A percentile compares a stretch with the other conserved stretches of the same genome.
phyloP scores from a whole-genome alignment of 2,113 vertebrate genomes.

The Oreochromis spilurus region DNA sequence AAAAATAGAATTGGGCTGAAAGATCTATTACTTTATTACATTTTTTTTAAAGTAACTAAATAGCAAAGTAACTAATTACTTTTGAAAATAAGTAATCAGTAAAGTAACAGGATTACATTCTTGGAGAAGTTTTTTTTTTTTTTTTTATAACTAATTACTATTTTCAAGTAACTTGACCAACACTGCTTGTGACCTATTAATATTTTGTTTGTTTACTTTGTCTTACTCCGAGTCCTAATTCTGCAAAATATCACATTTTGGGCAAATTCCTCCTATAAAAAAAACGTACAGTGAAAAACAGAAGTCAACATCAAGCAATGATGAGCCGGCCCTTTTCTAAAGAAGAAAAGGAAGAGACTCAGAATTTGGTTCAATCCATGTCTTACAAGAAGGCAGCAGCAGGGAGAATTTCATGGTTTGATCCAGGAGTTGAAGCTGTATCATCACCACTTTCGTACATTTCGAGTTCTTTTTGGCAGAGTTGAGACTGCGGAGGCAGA shows the following conservation, averaged over 20 bases:
- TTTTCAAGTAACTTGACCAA: background rate
- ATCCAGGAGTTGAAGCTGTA: background rate
- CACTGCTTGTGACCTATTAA: background rate
- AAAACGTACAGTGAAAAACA: background rate
- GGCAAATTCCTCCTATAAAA: background rate
- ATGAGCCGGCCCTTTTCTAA: background rate
- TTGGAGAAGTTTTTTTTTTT: background rate
- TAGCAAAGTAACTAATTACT: background rate
- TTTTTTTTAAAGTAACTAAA: accelerated
- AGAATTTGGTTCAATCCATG: background rate
- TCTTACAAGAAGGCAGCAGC: background rate
- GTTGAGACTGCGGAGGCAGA: background rate
- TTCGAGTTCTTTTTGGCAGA: background rate
- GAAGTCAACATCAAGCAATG: background rate
- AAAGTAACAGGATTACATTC: background rate
- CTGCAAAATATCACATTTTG: background rate
- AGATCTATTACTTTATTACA: background rate
- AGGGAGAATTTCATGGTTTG: background rate
- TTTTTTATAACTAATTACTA: background rate
- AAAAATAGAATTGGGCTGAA: background rate
- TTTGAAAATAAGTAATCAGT: background rate
- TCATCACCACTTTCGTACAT: background rate
- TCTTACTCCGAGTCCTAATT: background rate
- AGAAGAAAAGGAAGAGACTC: background rate
- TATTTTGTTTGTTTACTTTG: background rate